A percentile compares a stretch with the other conserved stretches of the same genome.
Evolutionary conservation across 1,140 invertebrate species (phyloP).

Genomic region (Ceratina japonica): DNA sequence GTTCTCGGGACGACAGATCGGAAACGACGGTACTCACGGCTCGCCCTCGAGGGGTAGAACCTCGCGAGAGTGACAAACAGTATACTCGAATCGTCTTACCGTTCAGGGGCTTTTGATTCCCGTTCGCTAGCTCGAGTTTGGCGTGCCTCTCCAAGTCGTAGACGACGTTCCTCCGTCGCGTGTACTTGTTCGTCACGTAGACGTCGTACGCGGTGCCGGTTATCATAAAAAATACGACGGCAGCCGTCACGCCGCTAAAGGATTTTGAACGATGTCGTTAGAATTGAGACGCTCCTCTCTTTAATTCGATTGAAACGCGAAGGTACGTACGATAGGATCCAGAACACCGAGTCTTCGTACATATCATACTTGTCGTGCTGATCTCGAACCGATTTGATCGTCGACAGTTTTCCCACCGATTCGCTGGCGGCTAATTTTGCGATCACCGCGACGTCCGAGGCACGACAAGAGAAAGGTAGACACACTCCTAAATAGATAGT

Average conservation of each 20-base stretch:
- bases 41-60: not conserved
- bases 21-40: not conserved
- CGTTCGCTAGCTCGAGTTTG: conserved; percentile 71
- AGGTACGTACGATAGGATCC: conserved; percentile 84
- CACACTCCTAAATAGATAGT: conserved; percentile 86
- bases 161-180: conserved; percentile 52
- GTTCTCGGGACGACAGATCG: not conserved
- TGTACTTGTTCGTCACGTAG: conserved; percentile 69
- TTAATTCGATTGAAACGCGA: not conserved
- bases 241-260: conserved; percentile 81
- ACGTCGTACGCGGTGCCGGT: conserved; percentile 79
- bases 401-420: conserved; percentile 63
- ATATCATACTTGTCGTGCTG: conserved; percentile 85
- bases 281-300: not conserved
- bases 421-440: conserved; percentile 79
- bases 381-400: conserved; percentile 81
- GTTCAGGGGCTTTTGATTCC: conserved; percentile 70
- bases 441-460: conserved; percentile 82
- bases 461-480: conserved; percentile 84
- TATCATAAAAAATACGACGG: conserved; percentile 81
- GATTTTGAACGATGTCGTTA: conserved; percentile 45
- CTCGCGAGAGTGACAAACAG: too few relatives aligned
- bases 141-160: conserved; percentile 76
- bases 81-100: conserved; percentile 60
- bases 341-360: conserved; percentile 85